Evolutionary conservation across 2,113 vertebrate species (phyloP), one percentile per base, ranked within the genome.

Genomic region (Chionodraco myersi): DNA sequence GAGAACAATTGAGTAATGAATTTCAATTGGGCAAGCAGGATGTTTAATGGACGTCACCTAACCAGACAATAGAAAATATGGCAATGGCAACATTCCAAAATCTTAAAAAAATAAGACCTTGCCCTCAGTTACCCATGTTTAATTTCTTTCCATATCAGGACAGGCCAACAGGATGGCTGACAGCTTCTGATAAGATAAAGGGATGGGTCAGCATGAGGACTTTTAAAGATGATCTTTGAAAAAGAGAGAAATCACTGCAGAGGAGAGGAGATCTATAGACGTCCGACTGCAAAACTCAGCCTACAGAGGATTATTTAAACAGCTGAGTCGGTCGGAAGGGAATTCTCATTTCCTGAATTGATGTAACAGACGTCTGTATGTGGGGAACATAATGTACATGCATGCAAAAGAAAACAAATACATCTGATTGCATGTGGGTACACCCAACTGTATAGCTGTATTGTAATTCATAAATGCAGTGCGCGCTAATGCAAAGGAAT

Each of bases 1-100:
- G 53, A 86, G 69, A 87, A 87, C 86, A 88, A 88, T 87, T 52
- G 80, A 57, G 45, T 85, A 80, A 80, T 86, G 75, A 48, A 6
- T 54, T 84, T 82, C 12, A 70, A 68, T 68, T 75, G 68, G 70
- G 62, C 51, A 80, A 69, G 79, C 83, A 77, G 63, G 70, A 80
- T 72, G 69, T 45, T 30, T 11, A 61, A 87, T 85, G 12, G 23
- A 82, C 36, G 36, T 7, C 36, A 41, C 48, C 66, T 54, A 64
- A 72, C 18, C 49, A 74, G 57, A 10, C 53, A 53, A 68, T 18
- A 47, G 54, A 74, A 81, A 77, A 84, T 66, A 68, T 58, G 18
- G 21, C 53, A 26, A 53, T 77, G 79, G 80, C 60, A 63, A 47
- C n/a, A 5, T 12, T 86, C 70, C 76, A 86, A 60, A 77, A 59